Evolutionary conservation across 2,113 vertebrate species (phyloP), one percentile per base, ranked within the genome.

Genomic region (Pedetes capensis): DNA sequence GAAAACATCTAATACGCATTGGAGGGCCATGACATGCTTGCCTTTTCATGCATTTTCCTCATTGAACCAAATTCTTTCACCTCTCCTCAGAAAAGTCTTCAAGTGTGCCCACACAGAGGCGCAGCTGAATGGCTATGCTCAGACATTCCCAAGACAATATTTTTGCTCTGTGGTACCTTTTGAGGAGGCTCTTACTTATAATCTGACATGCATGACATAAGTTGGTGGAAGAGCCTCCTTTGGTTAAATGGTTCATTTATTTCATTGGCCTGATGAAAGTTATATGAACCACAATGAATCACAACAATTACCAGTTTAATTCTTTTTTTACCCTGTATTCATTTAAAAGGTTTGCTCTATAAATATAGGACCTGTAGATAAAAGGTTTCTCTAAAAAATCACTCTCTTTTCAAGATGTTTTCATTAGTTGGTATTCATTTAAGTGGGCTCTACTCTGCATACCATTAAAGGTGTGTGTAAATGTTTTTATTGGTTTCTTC

Each of bases 241-340:
- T 97, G 94, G 95, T 98, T 97, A 98, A 98, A 98, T 97, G 91
- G 95, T 94, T 97, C 98, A 91, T 98, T 98, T 98, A 96, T 97
- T 97, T 98, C 97, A 95, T 95, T 96, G 96, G 97, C 93, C 97
- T 97, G 96, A 98, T 97, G 97, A 96, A 98, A 98, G 96, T 98
- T 97, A 94, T 96, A 94, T 98, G 98, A 98, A 98, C 98, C 98
- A 97, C 97, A 44, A 96, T 97, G 98, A 98, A 98, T 98, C 97
- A 98, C 95, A 96, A 98, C 98, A 98, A 98, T 98, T 98, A 98
- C 97, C 97, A 97, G 96, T 98, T 98, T 98, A 98, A 98, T 98
- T 98, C 95, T 96, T 78, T 96, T 98, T 96, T 89, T 42, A 91
- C 27, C 97, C 92, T 94, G 83, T 97, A 97, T 98, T 98, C 98